These are phyloP conservation scores for Apis laboriosa DNA, from an alignment of 1,140 invertebrate species.

Conservation along the genomic window DNA sequence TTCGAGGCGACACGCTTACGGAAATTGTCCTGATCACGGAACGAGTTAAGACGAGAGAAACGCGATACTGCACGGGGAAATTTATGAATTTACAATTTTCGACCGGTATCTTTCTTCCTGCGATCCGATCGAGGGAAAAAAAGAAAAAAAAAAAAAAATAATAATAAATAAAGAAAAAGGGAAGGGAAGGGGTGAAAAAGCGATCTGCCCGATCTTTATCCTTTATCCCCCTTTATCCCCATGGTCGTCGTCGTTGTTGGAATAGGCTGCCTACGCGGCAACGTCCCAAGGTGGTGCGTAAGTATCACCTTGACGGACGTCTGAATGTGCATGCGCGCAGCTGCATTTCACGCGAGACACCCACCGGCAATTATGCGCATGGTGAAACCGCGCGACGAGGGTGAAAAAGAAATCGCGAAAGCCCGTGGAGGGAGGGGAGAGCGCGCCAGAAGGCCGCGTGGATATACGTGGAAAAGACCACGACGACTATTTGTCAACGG, in stretches of 20 bases:
- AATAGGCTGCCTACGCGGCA: constrained; percentile 65
- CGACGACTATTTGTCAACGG: constrained; percentile 64
- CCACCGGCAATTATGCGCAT: constrained; percentile 66
- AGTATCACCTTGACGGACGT: constrained; percentile 56
- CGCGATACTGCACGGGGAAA: constrained; percentile 32
- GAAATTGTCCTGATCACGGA: constrained; percentile 19
- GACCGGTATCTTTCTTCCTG: constrained; percentile 49
- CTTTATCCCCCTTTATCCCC: constrained; percentile 43
- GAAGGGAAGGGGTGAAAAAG: constrained; percentile 37
- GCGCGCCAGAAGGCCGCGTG: constrained; percentile 29
- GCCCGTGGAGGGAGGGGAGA: constrained; percentile 9
- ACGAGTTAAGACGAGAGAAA: constrained; percentile 37
- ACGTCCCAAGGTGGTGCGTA: constrained; percentile 38
- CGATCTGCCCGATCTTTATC: constrained; percentile 48
- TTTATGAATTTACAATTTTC: constrained; percentile 50
- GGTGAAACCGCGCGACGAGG: constrained; percentile 53
- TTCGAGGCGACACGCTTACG: constrained; percentile 36
- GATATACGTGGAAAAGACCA: constrained; percentile 48
- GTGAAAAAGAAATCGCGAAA: constrained; percentile 62
- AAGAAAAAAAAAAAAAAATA: not conserved
- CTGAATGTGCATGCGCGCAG: constrained; percentile 65
- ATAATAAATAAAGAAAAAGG: not conserved
- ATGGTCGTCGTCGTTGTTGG: constrained; percentile 4
- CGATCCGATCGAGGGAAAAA: constrained; percentile 36
- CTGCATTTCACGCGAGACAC: constrained; percentile 62